Evolutionary conservation across 2,888 invertebrate species (phyloP).

Genomic region (Clepsis dumicolana): DNA sequence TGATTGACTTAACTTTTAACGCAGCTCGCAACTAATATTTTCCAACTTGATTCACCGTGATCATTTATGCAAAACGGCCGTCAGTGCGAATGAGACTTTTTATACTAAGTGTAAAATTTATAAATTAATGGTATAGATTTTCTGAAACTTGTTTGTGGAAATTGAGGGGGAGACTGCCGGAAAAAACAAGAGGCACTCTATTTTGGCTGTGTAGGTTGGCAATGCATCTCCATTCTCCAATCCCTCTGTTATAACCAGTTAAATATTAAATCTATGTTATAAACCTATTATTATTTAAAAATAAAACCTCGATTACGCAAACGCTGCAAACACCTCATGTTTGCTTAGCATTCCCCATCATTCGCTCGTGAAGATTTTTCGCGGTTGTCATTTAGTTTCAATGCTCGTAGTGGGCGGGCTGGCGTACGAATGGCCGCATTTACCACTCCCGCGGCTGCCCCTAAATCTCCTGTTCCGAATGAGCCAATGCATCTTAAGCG

Average conservation of each 20-base stretch:
- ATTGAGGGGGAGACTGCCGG: too few relatives aligned
- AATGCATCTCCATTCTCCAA: too few relatives aligned
- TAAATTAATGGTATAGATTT: too few relatives aligned
- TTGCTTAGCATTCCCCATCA: conserved; percentile 76
- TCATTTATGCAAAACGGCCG: background rate
- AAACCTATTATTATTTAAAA: too few relatives aligned
- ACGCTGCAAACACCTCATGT: conserved; percentile 57
- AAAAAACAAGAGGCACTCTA: too few relatives aligned
- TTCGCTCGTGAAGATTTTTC: conserved; percentile 74
- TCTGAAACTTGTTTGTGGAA: too few relatives aligned
- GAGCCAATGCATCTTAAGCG: conserved; percentile 84
- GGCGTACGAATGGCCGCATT: conserved; percentile 83
- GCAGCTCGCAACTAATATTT: background rate
- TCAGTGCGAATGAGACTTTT: too few relatives aligned
- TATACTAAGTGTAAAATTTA: too few relatives aligned
- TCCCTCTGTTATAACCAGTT: too few relatives aligned
- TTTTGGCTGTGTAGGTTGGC: too few relatives aligned
- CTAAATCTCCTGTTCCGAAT: conserved; percentile 80
- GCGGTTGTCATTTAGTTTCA: conserved; percentile 84
- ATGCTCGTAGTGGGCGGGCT: conserved; percentile 78
- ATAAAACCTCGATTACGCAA: background rate
- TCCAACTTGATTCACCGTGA: background rate
- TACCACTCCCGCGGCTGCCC: conserved; percentile 65
- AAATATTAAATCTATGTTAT: too few relatives aligned
- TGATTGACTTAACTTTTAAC: background rate